Conservation (phyloP, 2,113 vertebrate genomes). For the Perccottus glenii region DNA sequence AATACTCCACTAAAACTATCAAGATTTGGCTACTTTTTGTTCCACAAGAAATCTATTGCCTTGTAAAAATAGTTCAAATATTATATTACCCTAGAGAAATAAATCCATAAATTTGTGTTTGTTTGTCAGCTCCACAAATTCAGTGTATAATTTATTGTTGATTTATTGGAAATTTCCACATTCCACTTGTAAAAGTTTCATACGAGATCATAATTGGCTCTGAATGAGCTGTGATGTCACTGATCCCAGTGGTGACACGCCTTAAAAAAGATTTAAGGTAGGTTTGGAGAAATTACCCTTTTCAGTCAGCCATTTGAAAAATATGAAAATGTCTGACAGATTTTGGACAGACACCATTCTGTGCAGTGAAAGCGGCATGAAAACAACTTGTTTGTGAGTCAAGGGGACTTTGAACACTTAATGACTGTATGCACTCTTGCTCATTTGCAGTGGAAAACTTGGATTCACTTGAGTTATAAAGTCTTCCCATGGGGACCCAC, state of each 20-base stretch:
- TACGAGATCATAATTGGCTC: background rate
- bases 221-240: background rate
- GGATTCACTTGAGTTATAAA: constrained; percentile 16
- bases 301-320: background rate
- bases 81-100: background rate
- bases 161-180: background rate
- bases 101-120: background rate
- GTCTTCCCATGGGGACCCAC: constrained; percentile 16
- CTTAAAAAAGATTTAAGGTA: constrained; percentile 1
- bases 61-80: background rate
- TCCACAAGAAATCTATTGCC: too few species aligned
- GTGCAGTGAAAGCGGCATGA: constrained; percentile 5
- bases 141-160: background rate
- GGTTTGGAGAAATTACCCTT: background rate
- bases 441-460: constrained; percentile 15
- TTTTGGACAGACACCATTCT: constrained; percentile 8
- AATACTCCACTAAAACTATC: background rate
- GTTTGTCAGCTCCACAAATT: background rate
- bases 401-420: constrained; percentile 16
- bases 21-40: too few species aligned
- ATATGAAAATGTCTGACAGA: constrained; percentile 7
- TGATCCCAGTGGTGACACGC: background rate
- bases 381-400: constrained; percentile 15
- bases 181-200: background rate
- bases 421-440: constrained; percentile 9